phyloP scores from a whole-genome alignment of 1,140 invertebrate species.

The Episyrphus balteatus region DNA sequence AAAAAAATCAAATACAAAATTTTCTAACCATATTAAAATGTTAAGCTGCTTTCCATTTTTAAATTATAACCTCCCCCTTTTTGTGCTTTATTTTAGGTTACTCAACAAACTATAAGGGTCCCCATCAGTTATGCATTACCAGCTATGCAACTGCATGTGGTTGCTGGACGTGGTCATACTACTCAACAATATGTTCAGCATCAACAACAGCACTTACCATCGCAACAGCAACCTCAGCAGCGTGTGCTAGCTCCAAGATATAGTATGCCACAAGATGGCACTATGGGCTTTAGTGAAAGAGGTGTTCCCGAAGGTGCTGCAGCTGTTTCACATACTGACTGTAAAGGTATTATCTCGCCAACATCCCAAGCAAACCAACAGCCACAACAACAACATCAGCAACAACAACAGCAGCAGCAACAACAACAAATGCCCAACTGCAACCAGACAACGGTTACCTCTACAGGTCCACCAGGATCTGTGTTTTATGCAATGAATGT shows the following conservation, averaged over 20 bases:
- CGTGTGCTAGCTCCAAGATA: slow-evolving; percentile 16
- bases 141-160: slow-evolving; percentile 36
- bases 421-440: slow-evolving; percentile 10
- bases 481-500: slow-evolving; percentile 42
- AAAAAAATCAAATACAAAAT: too few species aligned
- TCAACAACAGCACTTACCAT: slow-evolving; percentile 24
- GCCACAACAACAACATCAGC: slow-evolving; percentile 11
- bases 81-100: slow-evolving; percentile 28
- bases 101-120: slow-evolving; percentile 37
- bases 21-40: too few species aligned
- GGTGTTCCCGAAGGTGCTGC: slow-evolving; percentile 53
- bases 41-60: too few species aligned
- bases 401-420: slow-evolving; percentile 13
- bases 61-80: too few species aligned
- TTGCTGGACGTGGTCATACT: slow-evolving; percentile 34
- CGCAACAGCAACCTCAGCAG: slow-evolving; percentile 33
- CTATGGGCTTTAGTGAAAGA: slow-evolving; percentile 42
- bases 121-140: slow-evolving; percentile 34
- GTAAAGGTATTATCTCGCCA: slow-evolving; percentile 38
- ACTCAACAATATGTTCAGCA: slow-evolving; percentile 32
- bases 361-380: slow-evolving; percentile 30
- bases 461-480: slow-evolving; percentile 23
- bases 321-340: slow-evolving; percentile 41
- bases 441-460: slow-evolving; percentile 5
- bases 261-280: slow-evolving; percentile 33